These are phyloP conservation scores for Dynastes tityus DNA, from an alignment of 2,888 invertebrate genomes.

Conservation along the genomic window DNA sequence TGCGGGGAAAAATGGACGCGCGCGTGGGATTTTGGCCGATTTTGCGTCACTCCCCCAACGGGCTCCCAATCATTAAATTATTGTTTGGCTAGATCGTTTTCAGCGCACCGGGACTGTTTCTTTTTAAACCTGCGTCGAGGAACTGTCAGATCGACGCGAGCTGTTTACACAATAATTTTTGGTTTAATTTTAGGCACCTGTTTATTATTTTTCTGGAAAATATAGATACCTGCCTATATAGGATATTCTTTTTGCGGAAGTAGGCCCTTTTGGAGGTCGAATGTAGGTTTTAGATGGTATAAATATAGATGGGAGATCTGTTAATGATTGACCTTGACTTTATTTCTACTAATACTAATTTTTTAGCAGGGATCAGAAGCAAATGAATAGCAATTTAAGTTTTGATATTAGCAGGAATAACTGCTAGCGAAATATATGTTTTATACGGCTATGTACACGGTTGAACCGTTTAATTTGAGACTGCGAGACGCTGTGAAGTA, in stretches of 20 bases:
- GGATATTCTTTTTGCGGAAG: neutral
- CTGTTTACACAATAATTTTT: constrained; percentile 37
- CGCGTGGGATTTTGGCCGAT: constrained; percentile 22
- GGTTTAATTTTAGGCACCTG: constrained; percentile 38
- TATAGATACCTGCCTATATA: neutral
- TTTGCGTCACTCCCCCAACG: constrained; percentile 27
- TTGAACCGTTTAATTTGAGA: too few species aligned
- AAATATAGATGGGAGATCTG: too few species aligned
- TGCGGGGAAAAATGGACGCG: neutral
- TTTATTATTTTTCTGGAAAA: constrained; percentile 38
- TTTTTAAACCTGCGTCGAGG: neutral
- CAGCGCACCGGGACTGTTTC: constrained; percentile 4
- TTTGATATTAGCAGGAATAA: too few species aligned
- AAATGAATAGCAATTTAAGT: too few species aligned
- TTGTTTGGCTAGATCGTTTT: constrained; percentile 38
- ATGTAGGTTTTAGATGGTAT: neutral
- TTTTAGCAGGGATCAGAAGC: too few species aligned
- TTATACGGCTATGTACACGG: too few species aligned
- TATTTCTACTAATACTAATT: too few species aligned
- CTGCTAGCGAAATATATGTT: too few species aligned
- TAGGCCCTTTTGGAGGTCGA: neutral
- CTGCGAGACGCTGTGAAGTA: too few species aligned
- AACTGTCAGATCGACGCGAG: constrained; percentile 21
- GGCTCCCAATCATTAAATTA: constrained; percentile 28
- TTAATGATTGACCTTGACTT: too few species aligned